Conservation (phyloP, 2,888 invertebrate species). For the Eupithecia abbreviata region DNA sequence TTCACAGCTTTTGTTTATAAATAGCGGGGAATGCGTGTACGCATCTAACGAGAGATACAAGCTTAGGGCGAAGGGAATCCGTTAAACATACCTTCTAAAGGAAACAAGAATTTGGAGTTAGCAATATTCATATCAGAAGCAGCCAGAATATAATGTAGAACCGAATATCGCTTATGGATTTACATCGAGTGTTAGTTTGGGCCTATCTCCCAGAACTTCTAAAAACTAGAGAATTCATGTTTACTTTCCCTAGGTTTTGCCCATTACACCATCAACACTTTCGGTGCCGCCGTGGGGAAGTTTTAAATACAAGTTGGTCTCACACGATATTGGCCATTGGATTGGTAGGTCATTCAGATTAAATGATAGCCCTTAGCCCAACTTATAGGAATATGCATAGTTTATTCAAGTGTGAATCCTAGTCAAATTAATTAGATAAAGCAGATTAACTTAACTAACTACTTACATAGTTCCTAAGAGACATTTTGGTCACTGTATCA, state of each 20-base stretch:
- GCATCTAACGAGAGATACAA: constrained; percentile 42
- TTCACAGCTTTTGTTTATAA: constrained; percentile 66
- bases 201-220: neutral
- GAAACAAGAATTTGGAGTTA: neutral
- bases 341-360: too few species aligned
- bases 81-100: neutral
- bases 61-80: constrained; percentile 9
- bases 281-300: neutral
- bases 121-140: neutral
- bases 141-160: neutral
- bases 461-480: constrained; percentile 79
- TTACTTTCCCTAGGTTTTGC: neutral
- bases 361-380: too few species aligned
- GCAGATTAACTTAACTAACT: neutral
- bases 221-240: neutral
- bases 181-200: neutral
- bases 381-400: neutral
- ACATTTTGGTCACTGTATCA: constrained; percentile 65
- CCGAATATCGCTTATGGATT: neutral
- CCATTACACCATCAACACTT: neutral
- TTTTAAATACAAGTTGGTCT: neutral
- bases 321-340: neutral
- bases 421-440: neutral
- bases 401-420: neutral
- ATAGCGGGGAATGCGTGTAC: constrained; percentile 71